Base-by-base conservation (phyloP, 2,113 vertebrate species). In the Meles meles region DNA sequence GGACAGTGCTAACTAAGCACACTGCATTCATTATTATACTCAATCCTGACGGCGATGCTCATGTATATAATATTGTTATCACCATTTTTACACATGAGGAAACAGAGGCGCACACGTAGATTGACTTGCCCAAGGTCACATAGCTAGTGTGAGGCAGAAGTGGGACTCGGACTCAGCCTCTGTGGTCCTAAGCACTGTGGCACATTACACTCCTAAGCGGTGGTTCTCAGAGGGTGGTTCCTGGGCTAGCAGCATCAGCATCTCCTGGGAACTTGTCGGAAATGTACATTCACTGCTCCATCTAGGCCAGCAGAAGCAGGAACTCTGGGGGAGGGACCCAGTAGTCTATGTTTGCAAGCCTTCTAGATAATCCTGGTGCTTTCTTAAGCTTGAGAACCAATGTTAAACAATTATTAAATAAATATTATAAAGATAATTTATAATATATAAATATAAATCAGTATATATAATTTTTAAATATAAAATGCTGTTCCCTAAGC, bases 61-160 rank as follows among this genome's bases (percentile, higher is more conserved):
- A 34, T 8, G 20, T 8, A 18, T 14, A 34, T 14, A 20, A 8
- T 52, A 8, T 80, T 39, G 6, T n/a, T 83, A 59, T 79, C 67
- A 25, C 37, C 83, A 31, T 72, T 84, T 93, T 90, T 69, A 85
- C 76, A 92, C 61, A 57, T n/a, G 12, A 89, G 84, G 65, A 97
- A 90, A 72, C 52, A 29, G 87, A 65, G 59, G 55, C 13, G 81
- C 87, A 39, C 10, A 39, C 7, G 27, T 25, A 49, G 52, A 65
- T 80, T 92, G 21, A 49, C 55, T 49, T 52, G 47, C 81, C 86
- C 69, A 76, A 80, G 44, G 20, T 94, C 76, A 76, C 42, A 52
- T 17, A 65, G 65, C 83, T 77, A 13, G 5, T 69, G 44, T 61
- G 86, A 34, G 44, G 57, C 71, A 83, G 55, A 65, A 25, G 42